Conservation (phyloP, 2,797 vertebrate species). For the Hemitrygon akajei region DNA sequence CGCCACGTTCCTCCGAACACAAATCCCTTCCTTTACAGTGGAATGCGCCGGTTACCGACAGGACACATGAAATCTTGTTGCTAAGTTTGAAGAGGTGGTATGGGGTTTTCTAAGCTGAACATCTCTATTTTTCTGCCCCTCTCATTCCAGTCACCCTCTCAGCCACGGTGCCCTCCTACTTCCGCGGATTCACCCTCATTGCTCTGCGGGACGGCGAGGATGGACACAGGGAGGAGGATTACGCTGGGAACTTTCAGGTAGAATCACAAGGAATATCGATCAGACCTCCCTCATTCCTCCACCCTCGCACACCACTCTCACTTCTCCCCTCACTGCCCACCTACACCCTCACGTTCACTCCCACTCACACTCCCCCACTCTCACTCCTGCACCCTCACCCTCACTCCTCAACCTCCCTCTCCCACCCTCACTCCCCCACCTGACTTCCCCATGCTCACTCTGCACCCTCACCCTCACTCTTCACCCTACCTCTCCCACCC, state of each 20-base stretch:
- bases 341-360: too few species aligned
- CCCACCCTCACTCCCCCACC: not conserved
- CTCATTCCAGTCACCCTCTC: conserved; percentile 65
- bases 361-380: not conserved
- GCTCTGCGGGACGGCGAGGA: conserved; percentile 81
- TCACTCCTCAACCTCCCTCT: too few species aligned
- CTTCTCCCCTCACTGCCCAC: too few species aligned
- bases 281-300: not conserved
- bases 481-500: too few species aligned
- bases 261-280: conserved; percentile 41
- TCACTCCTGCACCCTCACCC: too few species aligned
- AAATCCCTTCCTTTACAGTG: not conserved
- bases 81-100: not conserved
- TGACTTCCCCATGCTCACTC: too few species aligned
- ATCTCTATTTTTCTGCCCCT: too few species aligned
- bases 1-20: not conserved
- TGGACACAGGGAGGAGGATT: conserved; percentile 90
- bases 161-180: conserved; percentile 82
- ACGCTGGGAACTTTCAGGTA: conserved; percentile 88
- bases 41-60: not conserved
- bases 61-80: not conserved
- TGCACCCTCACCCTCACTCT: not conserved
- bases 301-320: not conserved
- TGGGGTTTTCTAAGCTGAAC: not conserved
- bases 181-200: conserved; percentile 89